Evolutionary conservation across 2,888 invertebrate genomes (phyloP), one percentile per base, ranked within the genome.

Genomic region (Philereme vetulata): DNA sequence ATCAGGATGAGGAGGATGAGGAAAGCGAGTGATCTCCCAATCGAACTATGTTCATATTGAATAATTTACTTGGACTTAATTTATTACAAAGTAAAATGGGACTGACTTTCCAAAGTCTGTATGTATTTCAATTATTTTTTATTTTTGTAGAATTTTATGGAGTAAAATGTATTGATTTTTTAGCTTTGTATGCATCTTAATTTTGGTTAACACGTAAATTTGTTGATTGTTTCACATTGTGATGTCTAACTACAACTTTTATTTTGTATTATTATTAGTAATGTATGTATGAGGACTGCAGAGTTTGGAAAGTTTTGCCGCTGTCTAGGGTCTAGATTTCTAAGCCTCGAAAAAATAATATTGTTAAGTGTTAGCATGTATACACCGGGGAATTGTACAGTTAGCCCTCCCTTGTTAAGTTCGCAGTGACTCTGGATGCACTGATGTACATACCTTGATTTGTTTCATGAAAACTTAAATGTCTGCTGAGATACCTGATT

Each of bases 1-100:
- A 94, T 40, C 94, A 94, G 60, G 93, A 93, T 61, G 94, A 95
- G 56, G 93, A 93, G 67, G 94, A 93, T 64, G 94, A 95, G 74
- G 94, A 94, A 81, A 94, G 94, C 92, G 94, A 94, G 90, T 94
- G 94, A 93, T 91, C 91, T 90, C 91, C 82, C 81, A 76, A 80
- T 72, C 76, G 75, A 86, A 84, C 78, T 84, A 89, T 90, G 92
- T 89, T 92, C 91, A 88, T 90, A 90, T 85, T 90, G 87, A 90
- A 89, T 91, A 90, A 90, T 90, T 92, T 90, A 89, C 90, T 90
- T 88, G 86, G 88, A 90, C 88, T 92, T 92, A 92, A 92, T 92
- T 92, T 92, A 92, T 92, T 92, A 88, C 90, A 88, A 89, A 88
- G 84, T 87, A 89, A 90, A 88, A 86, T 78, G 84, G 88, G 86